These are phyloP conservation scores for Trachelus iudaicus DNA, from an alignment of 2,888 invertebrate genomes.

Conservation along the genomic window DNA sequence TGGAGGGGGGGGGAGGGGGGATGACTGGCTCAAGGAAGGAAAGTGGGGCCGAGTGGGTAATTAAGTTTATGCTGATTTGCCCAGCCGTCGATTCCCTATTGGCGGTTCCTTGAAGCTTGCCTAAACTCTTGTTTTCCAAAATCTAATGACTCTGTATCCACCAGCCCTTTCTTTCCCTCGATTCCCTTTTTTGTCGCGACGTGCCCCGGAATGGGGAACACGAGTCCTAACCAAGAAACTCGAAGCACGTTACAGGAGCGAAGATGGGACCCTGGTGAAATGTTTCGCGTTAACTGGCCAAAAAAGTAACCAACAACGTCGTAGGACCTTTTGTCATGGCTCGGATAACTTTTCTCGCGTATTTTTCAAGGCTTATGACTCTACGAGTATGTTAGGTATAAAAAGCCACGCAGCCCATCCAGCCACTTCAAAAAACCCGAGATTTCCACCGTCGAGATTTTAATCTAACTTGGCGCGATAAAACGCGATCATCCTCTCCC, in stretches of 20 bases:
- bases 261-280: neutral
- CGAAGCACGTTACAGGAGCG: neutral
- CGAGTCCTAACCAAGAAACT: neutral
- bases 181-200: neutral
- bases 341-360: neutral
- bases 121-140: neutral
- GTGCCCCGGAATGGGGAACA: neutral
- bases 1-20: constrained; percentile 1
- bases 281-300: neutral
- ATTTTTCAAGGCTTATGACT: neutral
- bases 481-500: constrained; percentile 36
- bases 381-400: neutral
- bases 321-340: neutral
- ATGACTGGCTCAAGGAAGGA: constrained; percentile 18
- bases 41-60: constrained; percentile 25
- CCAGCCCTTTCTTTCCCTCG: neutral
- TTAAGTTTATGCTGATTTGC: constrained; percentile 42
- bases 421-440: neutral
- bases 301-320: neutral
- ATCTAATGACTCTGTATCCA: neutral
- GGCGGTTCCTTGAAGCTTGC: neutral
- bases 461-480: constrained; percentile 46
- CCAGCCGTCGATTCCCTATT: constrained; percentile 25
- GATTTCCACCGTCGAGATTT: constrained; percentile 31
- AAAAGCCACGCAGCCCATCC: neutral